Evolutionary conservation across 1,140 invertebrate species (phyloP), one percentile per base, ranked within the genome.

Genomic region (Drosophila burlai): DNA sequence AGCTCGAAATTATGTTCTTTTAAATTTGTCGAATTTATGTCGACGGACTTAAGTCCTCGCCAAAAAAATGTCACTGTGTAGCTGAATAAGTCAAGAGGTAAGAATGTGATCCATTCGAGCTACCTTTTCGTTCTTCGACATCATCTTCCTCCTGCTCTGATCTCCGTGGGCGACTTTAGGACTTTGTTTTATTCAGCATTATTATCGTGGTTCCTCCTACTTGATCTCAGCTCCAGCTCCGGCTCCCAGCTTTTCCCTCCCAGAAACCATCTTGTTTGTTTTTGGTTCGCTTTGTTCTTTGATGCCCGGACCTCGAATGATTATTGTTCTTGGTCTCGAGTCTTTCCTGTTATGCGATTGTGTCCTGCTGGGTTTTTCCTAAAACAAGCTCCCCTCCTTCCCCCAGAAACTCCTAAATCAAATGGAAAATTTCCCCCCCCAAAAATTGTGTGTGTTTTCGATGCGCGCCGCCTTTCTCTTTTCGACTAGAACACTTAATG

Each of bases 291-390:
- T 46, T 68, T 65, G 61, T 64, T 66, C 76, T 78, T 69, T 78
- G 76, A 80, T 80, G 65, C 58, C 46, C 68, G 66, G 64, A 72
- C 66, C 52, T 26, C 10, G 43, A 34, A 36, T 75, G 65, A 77
- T 67, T 54, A 9, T 61, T 61, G 46, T 50, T 55, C 46, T 43
- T 62, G 58, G 49, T 55, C 49, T 55, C 49, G 50, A 36, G 29
- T 52, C 60, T 75, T 83, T 83, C 76, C 77, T 83, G 69, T 86
- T 86, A 87, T 86, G 40, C 76, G 60, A 65, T 64, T 76, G 84
- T 75, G 58, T 85, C 82, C 82, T 85, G 83, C 83, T 85, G 76
- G 71, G 61, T 26, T 54, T 66, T 43, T 7, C 49, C 29, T 47
- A 10, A 24, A 50, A 77, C 67, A 72, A 64, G 49, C 64, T 18